These are phyloP conservation scores for Hermetia illucens DNA, from an alignment of 1,140 invertebrate genomes.

Conservation along the genomic window DNA sequence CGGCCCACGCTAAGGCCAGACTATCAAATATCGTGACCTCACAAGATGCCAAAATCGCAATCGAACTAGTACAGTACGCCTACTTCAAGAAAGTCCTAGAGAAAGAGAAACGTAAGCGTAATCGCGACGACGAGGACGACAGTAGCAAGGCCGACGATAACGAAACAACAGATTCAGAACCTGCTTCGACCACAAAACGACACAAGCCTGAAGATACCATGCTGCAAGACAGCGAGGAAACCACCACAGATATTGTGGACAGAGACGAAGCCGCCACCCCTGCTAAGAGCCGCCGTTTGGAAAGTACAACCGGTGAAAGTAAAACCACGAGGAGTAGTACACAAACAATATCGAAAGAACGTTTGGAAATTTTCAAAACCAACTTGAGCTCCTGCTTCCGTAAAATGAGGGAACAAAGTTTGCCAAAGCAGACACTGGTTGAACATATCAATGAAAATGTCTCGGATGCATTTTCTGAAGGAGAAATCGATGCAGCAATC, in stretches of 20 bases:
- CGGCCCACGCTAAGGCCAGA: constrained; percentile 94
- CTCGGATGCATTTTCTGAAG: constrained; percentile 42
- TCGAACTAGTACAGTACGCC: constrained; percentile 93
- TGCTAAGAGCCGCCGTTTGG: not conserved
- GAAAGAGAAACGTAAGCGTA: constrained; percentile 57
- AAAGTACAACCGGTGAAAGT: not conserved
- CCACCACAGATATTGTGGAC: not conserved
- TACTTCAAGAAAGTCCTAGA: constrained; percentile 92
- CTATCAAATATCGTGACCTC: constrained; percentile 69
- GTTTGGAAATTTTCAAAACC: constrained; percentile 41
- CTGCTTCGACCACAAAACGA: too few relatives aligned
- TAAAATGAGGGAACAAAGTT: constrained; percentile 49
- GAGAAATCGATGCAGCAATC: constrained; percentile 66
- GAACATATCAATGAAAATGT: constrained; percentile 45
- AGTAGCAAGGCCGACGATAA: too few relatives aligned
- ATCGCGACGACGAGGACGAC: constrained; percentile 36
- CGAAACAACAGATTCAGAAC: too few relatives aligned
- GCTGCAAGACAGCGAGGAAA: too few relatives aligned
- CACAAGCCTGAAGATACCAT: too few relatives aligned
- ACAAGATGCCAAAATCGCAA: constrained; percentile 81
- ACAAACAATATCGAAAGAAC: constrained; percentile 12
- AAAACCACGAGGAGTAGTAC: not conserved
- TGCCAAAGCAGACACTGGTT: constrained; percentile 42
- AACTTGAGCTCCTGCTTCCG: constrained; percentile 50
- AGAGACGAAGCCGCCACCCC: too few relatives aligned